A percentile compares a stretch with the other conserved stretches of the same genome.
phyloP scores from a whole-genome alignment of 2,797 vertebrate genomes.

The Gastrophryne carolinensis region DNA sequence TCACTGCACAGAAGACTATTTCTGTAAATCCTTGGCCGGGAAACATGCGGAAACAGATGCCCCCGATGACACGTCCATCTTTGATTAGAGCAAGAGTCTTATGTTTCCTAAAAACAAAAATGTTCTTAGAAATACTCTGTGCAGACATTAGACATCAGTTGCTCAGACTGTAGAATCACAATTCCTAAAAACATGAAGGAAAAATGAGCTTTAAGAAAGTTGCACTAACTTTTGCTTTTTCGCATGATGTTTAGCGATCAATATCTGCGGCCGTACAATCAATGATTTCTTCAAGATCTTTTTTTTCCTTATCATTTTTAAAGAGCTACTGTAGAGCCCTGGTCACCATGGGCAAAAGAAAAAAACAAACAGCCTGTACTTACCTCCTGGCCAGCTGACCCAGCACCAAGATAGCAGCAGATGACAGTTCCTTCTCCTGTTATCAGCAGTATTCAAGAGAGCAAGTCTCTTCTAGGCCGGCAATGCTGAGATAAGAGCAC shows the following conservation, averaged over 20 bases:
- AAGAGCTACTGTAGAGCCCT: too few relatives aligned
- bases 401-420: too few relatives aligned
- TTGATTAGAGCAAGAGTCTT: conserved; percentile 97
- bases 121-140: neutral
- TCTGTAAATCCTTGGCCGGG: conserved; percentile 97
- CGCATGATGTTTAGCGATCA: neutral
- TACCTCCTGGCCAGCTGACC: too few relatives aligned
- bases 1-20: conserved; percentile 98
- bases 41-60: conserved; percentile 99
- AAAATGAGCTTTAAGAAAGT: neutral
- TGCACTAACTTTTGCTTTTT: neutral
- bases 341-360: too few relatives aligned
- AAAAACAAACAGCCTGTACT: too few relatives aligned
- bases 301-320: too few relatives aligned
- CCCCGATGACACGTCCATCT: conserved; percentile 98
- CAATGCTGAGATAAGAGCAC: too few relatives aligned
- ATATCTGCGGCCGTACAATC: too few relatives aligned
- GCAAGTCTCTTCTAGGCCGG: too few relatives aligned
- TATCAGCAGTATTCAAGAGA: too few relatives aligned
- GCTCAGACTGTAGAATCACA: neutral
- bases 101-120: conserved; percentile 84
- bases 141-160: neutral
- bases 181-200: neutral
- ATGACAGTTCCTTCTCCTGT: too few relatives aligned
- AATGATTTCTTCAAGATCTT: neutral